Evolutionary conservation across 2,113 vertebrate genomes (phyloP).

Genomic region (Nanger granti): DNA sequence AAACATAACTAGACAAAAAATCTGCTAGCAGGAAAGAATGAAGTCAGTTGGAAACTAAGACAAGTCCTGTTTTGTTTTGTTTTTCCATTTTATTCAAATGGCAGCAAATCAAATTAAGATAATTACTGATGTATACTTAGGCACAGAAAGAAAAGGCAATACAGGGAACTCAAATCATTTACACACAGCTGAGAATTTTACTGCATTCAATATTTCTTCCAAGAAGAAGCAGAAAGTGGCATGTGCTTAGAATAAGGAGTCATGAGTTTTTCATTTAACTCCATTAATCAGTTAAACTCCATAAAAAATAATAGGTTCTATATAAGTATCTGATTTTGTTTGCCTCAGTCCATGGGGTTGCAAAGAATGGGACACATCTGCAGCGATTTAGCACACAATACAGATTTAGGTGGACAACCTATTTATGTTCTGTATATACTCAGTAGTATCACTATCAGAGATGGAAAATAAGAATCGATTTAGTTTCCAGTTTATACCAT

Average conservation of each 20-base stretch:
- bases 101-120: slow-evolving; percentile 44
- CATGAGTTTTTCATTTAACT: background rate
- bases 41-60: slow-evolving; percentile 17
- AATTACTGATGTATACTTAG: slow-evolving; percentile 34
- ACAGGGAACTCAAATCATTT: background rate
- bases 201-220: background rate
- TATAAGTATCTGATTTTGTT: background rate
- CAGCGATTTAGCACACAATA: background rate
- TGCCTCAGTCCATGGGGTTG: background rate
- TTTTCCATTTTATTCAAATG: slow-evolving; percentile 32
- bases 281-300: background rate
- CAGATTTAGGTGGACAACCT: background rate
- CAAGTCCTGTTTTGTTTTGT: background rate
- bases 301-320: background rate
- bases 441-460: background rate
- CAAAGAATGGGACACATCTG: background rate
- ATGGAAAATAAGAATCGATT: background rate
- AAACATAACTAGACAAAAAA: slow-evolving; percentile 18
- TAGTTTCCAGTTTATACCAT: background rate
- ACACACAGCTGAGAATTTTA: background rate
- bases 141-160: background rate
- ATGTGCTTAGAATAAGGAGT: background rate
- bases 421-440: background rate
- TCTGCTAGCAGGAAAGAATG: background rate
- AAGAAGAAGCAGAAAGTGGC: background rate